These are phyloP conservation scores for Diplolepis rosae DNA, from an alignment of 2,888 invertebrate species.

Conservation along the genomic window DNA sequence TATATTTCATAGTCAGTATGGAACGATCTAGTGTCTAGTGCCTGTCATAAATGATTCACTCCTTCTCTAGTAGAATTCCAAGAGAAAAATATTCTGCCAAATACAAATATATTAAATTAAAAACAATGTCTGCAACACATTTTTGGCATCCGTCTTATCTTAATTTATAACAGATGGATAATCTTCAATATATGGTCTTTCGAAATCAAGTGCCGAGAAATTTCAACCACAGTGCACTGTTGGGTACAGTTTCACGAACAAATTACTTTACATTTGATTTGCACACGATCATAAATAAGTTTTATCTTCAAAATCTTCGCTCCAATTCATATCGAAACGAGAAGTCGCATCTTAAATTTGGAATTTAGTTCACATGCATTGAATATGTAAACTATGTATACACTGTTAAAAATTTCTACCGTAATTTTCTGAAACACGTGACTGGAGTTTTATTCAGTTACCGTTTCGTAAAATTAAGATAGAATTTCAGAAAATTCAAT, in stretches of 20 bases:
- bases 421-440: too few species aligned
- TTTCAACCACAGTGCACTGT: background rate
- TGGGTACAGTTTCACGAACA: background rate
- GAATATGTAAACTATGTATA: too few species aligned
- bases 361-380: too few species aligned
- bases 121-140: background rate
- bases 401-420: too few species aligned
- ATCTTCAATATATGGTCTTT: background rate
- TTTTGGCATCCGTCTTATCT: background rate
- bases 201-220: background rate
- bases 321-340: slow-evolving; percentile 16
- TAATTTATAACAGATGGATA: background rate
- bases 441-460: too few species aligned
- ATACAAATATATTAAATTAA: background rate
- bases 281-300: background rate
- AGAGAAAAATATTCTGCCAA: background rate
- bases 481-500: too few species aligned
- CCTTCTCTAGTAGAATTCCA: too few species aligned
- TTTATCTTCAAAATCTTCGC: background rate
- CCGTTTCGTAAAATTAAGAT: too few species aligned
- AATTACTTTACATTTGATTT: background rate
- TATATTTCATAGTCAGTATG: too few species aligned
- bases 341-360: background rate
- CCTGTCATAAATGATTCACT: too few species aligned
- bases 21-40: too few species aligned